These are phyloP conservation scores for Cassiopea andromeda DNA, from an alignment of 30 jellyfish, hydroid and myxozoan genomes.

Conservation along the genomic window DNA sequence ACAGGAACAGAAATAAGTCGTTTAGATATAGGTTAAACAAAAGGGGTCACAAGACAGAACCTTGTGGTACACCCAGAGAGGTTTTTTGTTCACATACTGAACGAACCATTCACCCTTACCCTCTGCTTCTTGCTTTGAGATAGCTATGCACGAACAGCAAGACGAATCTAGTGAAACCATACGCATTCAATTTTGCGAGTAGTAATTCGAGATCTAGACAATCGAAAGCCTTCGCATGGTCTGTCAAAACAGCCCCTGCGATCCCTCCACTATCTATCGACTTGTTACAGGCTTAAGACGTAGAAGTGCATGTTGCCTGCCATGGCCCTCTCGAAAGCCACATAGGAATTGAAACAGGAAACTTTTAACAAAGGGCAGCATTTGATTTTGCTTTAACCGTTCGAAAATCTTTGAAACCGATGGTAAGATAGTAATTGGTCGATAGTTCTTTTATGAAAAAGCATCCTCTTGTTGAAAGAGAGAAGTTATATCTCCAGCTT, in stretches of 20 bases:
- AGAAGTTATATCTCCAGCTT: neutral
- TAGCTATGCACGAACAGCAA: conserved; percentile 7
- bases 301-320: conserved; percentile 29
- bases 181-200: conserved; percentile 21
- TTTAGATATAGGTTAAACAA: neutral
- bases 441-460: conserved; percentile 1
- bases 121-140: neutral
- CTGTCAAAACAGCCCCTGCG: neutral
- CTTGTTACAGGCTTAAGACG: neutral
- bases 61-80: neutral
- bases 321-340: conserved; percentile 17
- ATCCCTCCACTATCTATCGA: neutral
- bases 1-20: neutral
- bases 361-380: neutral
- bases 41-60: conserved; percentile 11
- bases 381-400: conserved; percentile 17
- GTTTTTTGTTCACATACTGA: neutral
- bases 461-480: neutral
- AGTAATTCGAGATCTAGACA: neutral
- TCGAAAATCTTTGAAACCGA: conserved; percentile 10
- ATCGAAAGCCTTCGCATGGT: conserved; percentile 28
- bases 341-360: conserved; percentile 12
- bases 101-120: neutral
- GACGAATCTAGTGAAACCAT: conserved; percentile 5
- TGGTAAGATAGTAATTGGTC: conserved; percentile 30